A percentile compares a stretch with the other conserved stretches of the same genome.
phyloP scores from a whole-genome alignment of 2,113 vertebrate species.

The Chloropsis cyanopogon region DNA sequence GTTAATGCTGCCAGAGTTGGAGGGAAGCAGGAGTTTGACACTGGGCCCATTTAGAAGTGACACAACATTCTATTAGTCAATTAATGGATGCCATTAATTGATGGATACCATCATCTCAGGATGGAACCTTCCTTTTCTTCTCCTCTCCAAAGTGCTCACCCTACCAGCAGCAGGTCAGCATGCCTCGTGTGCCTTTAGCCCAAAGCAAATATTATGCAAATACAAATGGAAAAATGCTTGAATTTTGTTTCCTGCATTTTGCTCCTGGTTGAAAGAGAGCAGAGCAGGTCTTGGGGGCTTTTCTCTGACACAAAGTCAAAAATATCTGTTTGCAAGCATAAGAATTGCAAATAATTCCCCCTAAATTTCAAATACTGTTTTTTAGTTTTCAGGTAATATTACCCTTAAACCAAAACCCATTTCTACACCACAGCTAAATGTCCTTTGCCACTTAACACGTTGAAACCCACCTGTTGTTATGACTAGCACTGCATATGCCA shows the following conservation, averaged over 20 bases:
- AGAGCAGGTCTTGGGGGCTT: not conserved
- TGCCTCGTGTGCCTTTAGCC: fast-evolving
- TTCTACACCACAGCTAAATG: not conserved
- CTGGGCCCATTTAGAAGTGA: not conserved
- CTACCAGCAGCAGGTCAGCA: not conserved
- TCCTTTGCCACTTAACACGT: not conserved
- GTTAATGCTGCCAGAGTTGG: not conserved
- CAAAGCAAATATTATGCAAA: not conserved
- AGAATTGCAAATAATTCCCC: not conserved
- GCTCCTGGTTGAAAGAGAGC: not conserved
- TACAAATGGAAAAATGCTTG: not conserved
- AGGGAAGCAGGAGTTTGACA: not conserved
- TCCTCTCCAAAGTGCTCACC: not conserved
- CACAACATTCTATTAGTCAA: not conserved
- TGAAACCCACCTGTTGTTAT: not conserved
- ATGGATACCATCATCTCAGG: fast-evolving
- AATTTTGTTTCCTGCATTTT: not conserved
- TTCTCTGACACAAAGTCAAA: not conserved
- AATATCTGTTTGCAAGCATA: not conserved
- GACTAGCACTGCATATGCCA: not conserved
- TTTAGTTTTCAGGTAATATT: not conserved
- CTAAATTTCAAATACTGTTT: not conserved
- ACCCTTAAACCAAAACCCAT: not conserved
- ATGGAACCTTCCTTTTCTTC: not conserved
- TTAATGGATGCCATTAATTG: not conserved